Evolutionary conservation across 2,797 vertebrate species (phyloP).

Genomic region (Peromyscus eremicus): DNA sequence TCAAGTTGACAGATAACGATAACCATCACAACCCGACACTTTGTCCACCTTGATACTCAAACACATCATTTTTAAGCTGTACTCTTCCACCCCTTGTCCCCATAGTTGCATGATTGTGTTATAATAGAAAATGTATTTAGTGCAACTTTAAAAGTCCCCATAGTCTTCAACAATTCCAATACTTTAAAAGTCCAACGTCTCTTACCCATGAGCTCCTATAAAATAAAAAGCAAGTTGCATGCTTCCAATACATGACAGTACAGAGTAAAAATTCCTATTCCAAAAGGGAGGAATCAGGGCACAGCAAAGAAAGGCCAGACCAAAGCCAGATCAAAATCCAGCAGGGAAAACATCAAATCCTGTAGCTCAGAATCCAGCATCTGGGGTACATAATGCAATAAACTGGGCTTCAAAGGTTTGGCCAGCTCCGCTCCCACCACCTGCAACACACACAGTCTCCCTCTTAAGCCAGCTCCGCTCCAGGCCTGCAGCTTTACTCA

Average conservation of each 20-base stretch:
- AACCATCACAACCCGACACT: background rate
- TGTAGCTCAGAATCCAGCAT: background rate
- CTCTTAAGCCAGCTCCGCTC: background rate
- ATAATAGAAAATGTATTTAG: background rate
- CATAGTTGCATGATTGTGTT: background rate
- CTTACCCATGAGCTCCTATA: background rate
- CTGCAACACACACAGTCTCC: background rate
- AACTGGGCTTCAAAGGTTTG: background rate
- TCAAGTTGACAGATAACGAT: background rate
- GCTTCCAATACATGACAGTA: background rate
- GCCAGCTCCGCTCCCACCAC: background rate
- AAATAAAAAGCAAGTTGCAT: background rate
- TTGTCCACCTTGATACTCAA: background rate
- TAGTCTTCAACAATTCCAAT: background rate
- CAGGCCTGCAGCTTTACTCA: background rate
- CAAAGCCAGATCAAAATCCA: no score
- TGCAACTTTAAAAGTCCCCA: background rate
- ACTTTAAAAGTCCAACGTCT: background rate
- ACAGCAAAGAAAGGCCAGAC: background rate
- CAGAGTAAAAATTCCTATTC: background rate
- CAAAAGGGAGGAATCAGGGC: background rate
- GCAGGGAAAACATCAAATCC: background rate
- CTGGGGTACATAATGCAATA: background rate
- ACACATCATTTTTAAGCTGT: background rate
- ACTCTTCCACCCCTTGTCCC: background rate